Evolutionary conservation across 2,113 vertebrate genomes (phyloP).

Genomic region (Salvelinus sp.): DNA sequence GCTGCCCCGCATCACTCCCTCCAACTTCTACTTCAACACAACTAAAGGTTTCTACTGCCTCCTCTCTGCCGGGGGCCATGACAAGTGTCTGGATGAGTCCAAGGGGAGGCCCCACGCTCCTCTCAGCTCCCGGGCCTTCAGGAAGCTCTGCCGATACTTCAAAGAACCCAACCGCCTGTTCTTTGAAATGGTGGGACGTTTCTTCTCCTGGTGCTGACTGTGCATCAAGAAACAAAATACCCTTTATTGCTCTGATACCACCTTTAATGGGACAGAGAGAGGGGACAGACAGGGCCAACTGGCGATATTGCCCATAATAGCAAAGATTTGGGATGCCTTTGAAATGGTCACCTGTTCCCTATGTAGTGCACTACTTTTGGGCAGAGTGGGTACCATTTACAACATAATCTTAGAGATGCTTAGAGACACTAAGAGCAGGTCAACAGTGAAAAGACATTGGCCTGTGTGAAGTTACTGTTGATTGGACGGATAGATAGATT

Average conservation of each 20-base stretch:
- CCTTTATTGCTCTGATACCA: not conserved
- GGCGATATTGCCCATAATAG: too few relatives aligned
- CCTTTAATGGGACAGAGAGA: not conserved
- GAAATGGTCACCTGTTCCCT: too few relatives aligned
- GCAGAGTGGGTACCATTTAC: too few relatives aligned
- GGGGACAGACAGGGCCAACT: too few relatives aligned
- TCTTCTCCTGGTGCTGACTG: conserved; percentile 79
- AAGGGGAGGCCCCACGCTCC: conserved; percentile 79
- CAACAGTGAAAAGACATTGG: not conserved
- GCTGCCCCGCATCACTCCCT: conserved; percentile 64
- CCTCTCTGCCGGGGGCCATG: conserved; percentile 69
- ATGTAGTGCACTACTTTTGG: too few relatives aligned
- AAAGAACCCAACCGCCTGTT: conserved; percentile 74
- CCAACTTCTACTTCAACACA: conserved; percentile 82
- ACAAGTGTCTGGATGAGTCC: conserved; percentile 80
- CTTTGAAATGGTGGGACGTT: conserved; percentile 78
- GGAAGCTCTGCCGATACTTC: conserved; percentile 76
- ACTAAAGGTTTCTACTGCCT: conserved; percentile 84
- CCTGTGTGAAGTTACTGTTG: not conserved
- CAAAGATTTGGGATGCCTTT: too few relatives aligned
- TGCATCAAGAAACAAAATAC: not conserved
- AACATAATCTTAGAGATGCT: too few relatives aligned
- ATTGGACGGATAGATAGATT: not conserved
- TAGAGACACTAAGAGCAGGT: too few relatives aligned
- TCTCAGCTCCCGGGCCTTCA: conserved; percentile 64